phyloP scores from a whole-genome alignment of 2,113 vertebrate genomes.

The Ranitomeya imitator region DNA sequence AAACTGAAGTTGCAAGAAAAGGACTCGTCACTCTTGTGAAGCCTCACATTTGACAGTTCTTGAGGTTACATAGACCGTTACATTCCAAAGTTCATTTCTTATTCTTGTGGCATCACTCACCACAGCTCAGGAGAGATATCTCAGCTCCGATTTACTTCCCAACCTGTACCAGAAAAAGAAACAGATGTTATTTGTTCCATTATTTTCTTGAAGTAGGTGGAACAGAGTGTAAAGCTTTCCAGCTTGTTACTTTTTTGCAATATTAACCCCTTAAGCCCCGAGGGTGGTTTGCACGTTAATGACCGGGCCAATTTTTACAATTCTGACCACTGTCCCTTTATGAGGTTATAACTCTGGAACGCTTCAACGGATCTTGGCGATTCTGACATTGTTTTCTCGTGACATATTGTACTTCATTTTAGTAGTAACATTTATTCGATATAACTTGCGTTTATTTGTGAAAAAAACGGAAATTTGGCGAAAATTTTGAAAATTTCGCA shows the following conservation, averaged over 20 bases:
- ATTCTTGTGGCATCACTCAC: slow-evolving; percentile 61
- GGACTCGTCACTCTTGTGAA: slow-evolving; percentile 66
- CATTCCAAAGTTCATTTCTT: slow-evolving; percentile 63
- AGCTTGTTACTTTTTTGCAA: slow-evolving; percentile 50
- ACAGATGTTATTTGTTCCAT: slow-evolving; percentile 54
- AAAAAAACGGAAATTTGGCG: too few species aligned
- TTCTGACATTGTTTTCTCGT: too few species aligned
- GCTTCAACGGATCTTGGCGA: too few species aligned
- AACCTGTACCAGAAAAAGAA: slow-evolving; percentile 26
- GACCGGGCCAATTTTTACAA: too few species aligned
- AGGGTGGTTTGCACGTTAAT: too few species aligned
- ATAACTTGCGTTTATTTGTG: too few species aligned
- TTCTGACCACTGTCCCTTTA: too few species aligned
- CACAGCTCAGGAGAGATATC: slow-evolving; percentile 55
- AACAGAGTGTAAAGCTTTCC: slow-evolving; percentile 50
- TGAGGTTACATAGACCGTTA: slow-evolving; percentile 65
- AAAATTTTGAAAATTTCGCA: too few species aligned
- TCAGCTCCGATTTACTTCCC: slow-evolving; percentile 56
- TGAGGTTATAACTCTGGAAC: too few species aligned
- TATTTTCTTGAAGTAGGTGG: slow-evolving; percentile 52
- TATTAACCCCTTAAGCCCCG: too few species aligned
- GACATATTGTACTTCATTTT: too few species aligned
- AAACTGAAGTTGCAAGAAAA: slow-evolving; percentile 64
- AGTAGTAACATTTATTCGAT: too few species aligned
- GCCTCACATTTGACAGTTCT: slow-evolving; percentile 68